These are phyloP conservation scores for Pelecanus crispus DNA, from an alignment of 2,113 vertebrate species.

Conservation along the genomic window DNA sequence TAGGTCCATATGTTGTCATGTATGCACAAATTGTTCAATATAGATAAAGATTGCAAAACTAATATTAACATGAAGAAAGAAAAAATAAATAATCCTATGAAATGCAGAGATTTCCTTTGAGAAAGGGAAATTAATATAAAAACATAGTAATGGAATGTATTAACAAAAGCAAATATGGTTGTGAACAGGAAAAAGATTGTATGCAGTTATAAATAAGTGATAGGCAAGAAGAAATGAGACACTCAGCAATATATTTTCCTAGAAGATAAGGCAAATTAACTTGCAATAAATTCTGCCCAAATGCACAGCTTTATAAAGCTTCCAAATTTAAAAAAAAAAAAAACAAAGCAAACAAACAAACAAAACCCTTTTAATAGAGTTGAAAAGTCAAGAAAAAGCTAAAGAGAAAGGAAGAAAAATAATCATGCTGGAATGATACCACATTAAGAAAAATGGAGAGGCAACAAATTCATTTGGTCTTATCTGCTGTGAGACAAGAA, in stretches of 20 bases:
- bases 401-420: not conserved
- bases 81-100: not conserved
- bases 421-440: not conserved
- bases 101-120: not conserved
- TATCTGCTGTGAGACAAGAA: not conserved
- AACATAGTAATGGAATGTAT: not conserved
- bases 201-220: not conserved
- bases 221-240: not conserved
- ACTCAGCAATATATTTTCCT: not conserved
- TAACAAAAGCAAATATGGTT: not conserved
- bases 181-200: not conserved
- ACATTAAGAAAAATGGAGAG: not conserved
- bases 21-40: not conserved
- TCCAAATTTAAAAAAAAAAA: not conserved
- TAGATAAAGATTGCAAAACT: not conserved
- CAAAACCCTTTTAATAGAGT: not conserved
- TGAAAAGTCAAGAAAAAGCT: not conserved
- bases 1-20: not conserved
- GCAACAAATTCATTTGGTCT: not conserved
- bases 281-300: not conserved
- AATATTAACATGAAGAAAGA: not conserved
- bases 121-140: not conserved
- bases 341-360: not conserved
- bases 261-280: constrained; percentile 3
- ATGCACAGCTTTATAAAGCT: not conserved